Evolutionary conservation across 2,888 invertebrate genomes (phyloP), one percentile per base, ranked within the genome.

Genomic region (Drosophila kanekoi): DNA sequence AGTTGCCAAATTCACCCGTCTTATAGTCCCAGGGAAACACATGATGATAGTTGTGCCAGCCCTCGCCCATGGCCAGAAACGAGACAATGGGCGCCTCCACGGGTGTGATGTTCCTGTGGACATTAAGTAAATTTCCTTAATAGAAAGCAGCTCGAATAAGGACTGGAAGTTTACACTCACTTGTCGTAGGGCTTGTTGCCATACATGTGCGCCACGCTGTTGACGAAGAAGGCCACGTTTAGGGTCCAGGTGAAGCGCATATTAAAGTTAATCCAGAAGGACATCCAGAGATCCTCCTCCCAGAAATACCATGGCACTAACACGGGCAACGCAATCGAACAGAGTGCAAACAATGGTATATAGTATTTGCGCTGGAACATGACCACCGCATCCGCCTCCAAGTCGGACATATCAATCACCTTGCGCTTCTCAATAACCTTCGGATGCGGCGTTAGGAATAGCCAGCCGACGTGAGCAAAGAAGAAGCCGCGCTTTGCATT

Each of bases 201-300:
- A 95, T 96, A 98, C 94, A 97, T 95, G 91, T 98, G 98, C 0
- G 98, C 98, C 11, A 97, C 96, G 91, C 97, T 98, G 92, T 98
- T 98, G n/a, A 98, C 98, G 85, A 96, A 95, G 94, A 96, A 99
- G 1, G 98, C 98, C 77, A 97, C 96, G 92, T 99, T 97, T 9
- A 99, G 94, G 0, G 96, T 96, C 73, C 95, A 93, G 57, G 95
- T 95, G 93, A 98, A 98, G 51, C 98, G 94, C 78, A 95, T 94
- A 71, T 97, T 95, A 90, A 96, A 97, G 87, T 96, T 96, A 9
- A 98, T 94, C 93, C 96, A 96, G 92, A 97, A 98, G 4, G 97
- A 96, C 79, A 94, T 95, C 93, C 95, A 94, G 11, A 96, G 90
- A 1, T 94, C 93, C 92, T 99, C 98, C 43, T 95, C 93, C 98